These are phyloP conservation scores for Molossus alvarezi DNA, from an alignment of 2,797 vertebrate species.

Conservation along the genomic window DNA sequence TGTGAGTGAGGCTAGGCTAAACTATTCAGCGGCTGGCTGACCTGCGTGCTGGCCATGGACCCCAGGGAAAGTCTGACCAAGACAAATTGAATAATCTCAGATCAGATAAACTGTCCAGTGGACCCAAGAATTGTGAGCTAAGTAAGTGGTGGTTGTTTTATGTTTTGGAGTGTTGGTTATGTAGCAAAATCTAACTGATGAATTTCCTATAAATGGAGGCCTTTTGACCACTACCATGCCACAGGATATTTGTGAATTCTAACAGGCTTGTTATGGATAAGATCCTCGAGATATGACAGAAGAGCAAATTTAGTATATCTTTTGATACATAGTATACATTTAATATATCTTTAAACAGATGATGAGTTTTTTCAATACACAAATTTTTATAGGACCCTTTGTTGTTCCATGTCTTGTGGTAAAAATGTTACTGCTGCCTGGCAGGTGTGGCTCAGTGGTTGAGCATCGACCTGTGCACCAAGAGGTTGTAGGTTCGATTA, in stretches of 20 bases:
- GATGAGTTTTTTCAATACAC: not conserved
- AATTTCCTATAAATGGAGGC: not conserved
- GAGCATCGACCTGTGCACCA: no score
- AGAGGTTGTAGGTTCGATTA: no score
- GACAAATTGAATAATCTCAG: not conserved
- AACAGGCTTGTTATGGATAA: not conserved
- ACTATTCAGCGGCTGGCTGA: not conserved
- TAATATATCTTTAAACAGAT: not conserved
- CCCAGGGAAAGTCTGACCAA: not conserved
- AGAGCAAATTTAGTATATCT: not conserved
- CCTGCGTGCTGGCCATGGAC: not conserved
- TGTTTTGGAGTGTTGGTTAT: not conserved
- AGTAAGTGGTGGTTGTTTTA: not conserved
- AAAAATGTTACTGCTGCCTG: constrained; percentile 26
- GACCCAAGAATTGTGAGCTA: not conserved
- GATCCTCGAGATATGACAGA: not conserved
- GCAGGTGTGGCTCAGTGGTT: no score
- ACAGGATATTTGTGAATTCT: not conserved
- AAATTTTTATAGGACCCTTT: constrained; percentile 35
- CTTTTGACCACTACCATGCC: constrained; percentile 16
- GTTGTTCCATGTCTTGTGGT: not conserved
- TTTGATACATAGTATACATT: constrained; percentile 16
- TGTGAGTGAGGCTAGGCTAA: not conserved
- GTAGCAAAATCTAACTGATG: constrained; percentile 4
- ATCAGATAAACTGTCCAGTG: not conserved